Conservation (phyloP, 2,888 invertebrate genomes). For the Aphodius sticticus region DNA sequence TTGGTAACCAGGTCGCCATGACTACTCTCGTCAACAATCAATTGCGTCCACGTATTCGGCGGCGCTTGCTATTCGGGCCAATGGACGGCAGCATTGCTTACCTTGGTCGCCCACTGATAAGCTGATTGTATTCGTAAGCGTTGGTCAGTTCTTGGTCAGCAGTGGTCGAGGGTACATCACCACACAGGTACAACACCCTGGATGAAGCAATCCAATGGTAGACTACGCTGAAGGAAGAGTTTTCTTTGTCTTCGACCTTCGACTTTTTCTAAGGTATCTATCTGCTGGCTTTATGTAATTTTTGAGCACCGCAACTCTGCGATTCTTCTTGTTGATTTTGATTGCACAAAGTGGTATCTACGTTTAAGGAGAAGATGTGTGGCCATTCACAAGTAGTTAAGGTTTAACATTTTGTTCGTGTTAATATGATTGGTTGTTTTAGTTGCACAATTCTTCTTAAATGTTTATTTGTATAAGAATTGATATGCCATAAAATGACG, state of each 20-base stretch:
- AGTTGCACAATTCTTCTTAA: too few species aligned
- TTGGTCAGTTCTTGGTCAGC: slow-evolving; percentile 57
- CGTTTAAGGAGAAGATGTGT: background rate
- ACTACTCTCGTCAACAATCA: slow-evolving; percentile 57
- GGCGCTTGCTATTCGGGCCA: slow-evolving; percentile 51
- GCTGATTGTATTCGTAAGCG: slow-evolving; percentile 55
- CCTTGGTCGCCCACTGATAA: slow-evolving; percentile 53
- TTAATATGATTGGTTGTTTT: too few species aligned
- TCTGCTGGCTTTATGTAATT: background rate
- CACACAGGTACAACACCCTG: background rate
- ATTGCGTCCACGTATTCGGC: slow-evolving; percentile 58
- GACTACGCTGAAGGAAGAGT: background rate
- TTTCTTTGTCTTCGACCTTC: background rate
- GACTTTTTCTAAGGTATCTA: background rate
- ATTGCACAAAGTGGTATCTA: background rate
- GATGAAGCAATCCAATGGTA: background rate
- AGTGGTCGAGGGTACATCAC: slow-evolving; percentile 41
- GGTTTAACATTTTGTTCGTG: too few species aligned
- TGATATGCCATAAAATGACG: too few species aligned
- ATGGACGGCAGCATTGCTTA: slow-evolving; percentile 44
- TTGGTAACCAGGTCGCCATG: slow-evolving; percentile 54
- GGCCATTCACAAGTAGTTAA: background rate
- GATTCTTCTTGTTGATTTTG: background rate
- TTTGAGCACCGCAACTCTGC: background rate
- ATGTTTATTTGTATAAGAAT: too few species aligned